Conservation (phyloP, 2,888 invertebrate species). For the Drosophila melanosoma region DNA sequence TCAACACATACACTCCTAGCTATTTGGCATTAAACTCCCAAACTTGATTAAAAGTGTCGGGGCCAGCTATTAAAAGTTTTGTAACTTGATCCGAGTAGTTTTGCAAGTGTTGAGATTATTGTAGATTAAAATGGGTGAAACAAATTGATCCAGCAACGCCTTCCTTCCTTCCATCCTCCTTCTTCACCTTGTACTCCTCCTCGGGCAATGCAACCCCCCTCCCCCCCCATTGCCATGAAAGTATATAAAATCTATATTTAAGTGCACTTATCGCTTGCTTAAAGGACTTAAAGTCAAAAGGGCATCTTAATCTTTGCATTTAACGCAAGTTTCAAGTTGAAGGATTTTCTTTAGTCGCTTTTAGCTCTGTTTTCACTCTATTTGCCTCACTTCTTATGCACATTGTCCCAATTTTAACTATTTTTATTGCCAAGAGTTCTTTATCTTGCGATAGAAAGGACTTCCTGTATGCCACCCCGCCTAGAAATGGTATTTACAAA, state of each 20-base stretch:
- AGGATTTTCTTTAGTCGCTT: background rate
- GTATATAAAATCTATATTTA: background rate
- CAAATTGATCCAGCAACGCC: slow-evolving; percentile 30
- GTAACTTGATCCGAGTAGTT: slow-evolving; percentile 46
- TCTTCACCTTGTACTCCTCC: background rate
- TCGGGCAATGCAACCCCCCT: background rate
- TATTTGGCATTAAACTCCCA: slow-evolving; percentile 49
- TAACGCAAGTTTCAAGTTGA: background rate
- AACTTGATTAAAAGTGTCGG: slow-evolving; percentile 61
- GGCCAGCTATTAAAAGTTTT: slow-evolving; percentile 51
- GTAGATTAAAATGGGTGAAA: slow-evolving; percentile 17
- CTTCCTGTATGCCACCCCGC: too few species aligned
- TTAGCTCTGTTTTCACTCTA: background rate
- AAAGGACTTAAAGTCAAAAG: background rate
- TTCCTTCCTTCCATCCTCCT: too few species aligned
- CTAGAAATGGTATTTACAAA: too few species aligned
- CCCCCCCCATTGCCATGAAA: background rate
- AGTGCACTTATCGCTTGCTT: slow-evolving; percentile 1
- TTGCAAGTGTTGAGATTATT: slow-evolving; percentile 43
- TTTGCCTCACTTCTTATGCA: background rate
- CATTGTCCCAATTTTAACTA: background rate
- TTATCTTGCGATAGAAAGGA: background rate
- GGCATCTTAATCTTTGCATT: background rate
- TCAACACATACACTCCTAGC: slow-evolving; percentile 38
- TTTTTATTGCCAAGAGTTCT: too few species aligned